Evolutionary conservation across 2,888 invertebrate species (phyloP).

Genomic region (Bibio marci): DNA sequence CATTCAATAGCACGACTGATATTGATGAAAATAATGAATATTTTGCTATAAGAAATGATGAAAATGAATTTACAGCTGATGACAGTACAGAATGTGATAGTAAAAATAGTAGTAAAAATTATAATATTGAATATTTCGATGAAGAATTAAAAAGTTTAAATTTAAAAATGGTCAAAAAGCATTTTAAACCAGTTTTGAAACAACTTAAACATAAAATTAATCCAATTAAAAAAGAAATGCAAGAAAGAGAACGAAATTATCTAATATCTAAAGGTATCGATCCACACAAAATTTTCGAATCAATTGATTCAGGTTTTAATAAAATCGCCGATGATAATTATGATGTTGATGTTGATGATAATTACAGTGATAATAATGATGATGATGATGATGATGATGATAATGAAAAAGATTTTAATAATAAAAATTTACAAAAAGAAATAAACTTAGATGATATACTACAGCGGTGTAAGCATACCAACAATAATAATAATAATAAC

Average conservation of each 20-base stretch:
- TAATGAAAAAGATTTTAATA: too few relatives aligned
- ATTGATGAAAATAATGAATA: background rate
- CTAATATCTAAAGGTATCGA: constrained; percentile 25
- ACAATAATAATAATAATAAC: too few relatives aligned
- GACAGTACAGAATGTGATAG: too few relatives aligned
- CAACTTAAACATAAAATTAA: constrained; percentile 27
- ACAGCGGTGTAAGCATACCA: too few relatives aligned
- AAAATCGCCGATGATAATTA: constrained; percentile 15
- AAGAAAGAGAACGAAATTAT: constrained; percentile 24
- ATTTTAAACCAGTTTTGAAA: constrained; percentile 25
- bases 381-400: too few relatives aligned
- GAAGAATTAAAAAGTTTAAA: constrained; percentile 17
- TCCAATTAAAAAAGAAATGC: constrained; percentile 26
- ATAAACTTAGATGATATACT: too few relatives aligned
- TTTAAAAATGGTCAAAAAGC: constrained; percentile 24
- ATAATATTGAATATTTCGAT: background rate
- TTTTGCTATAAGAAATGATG: background rate
- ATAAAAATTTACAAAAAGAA: too few relatives aligned
- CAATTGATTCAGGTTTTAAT: constrained; percentile 12
- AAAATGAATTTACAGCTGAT: too few relatives aligned
- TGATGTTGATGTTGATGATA: constrained; percentile 11
- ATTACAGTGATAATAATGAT: too few relatives aligned
- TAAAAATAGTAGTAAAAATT: too few relatives aligned
- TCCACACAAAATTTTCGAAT: constrained; percentile 7
- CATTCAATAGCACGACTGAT: background rate